Base-by-base conservation (phyloP, 2,113 vertebrate species). In the Nipponia nippon region DNA sequence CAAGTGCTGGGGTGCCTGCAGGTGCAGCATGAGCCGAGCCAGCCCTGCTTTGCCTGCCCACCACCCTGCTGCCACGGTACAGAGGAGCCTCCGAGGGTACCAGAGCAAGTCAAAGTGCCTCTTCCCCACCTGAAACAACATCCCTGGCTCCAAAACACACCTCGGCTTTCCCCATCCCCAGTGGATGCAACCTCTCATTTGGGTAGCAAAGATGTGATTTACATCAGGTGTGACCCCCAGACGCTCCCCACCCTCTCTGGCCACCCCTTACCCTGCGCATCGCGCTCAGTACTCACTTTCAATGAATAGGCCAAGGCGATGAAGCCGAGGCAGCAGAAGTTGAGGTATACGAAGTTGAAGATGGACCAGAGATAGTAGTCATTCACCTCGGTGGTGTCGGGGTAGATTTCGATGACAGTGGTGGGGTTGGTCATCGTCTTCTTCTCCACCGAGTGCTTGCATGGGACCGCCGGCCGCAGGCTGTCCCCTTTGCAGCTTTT, bases 331-430 rank as follows among this genome's bases (percentile, higher is more conserved):
- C 98, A 99, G 98, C 98, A 99, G 97, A 99, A 98, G 97, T 99
- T 99, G 98, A 98, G 98, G 98, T 98, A 98, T 98, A 98, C 98
- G 38, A 99, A 99, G 98, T 98, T 99, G 98, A 99, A 99, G 95
- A 99, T 98, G 96, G 98, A 99, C 98, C 98, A 99, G 87, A 99
- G 98, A 95, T 98, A 98, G 96, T 99, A 98, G 90, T 99, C 98
- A 1, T 98, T 98, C 76, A 99, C 98, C 95, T 98, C 98, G 1
- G 97, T 97, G 93, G 98, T 97, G 97, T 98, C 98, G 0, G 98
- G 98, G 87, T 97, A 98, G 83, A 98, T 98, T 88, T 98, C 98
- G 7, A 98, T 97, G 71, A 98, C 98, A 0, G 98, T 97, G 2
- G 98, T 92, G 65, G 98, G 98, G 87, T 98, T 98, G 19, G 98